Evolutionary conservation across 1,140 invertebrate genomes (phyloP).

Genomic region (Drosophila micromelanica): DNA sequence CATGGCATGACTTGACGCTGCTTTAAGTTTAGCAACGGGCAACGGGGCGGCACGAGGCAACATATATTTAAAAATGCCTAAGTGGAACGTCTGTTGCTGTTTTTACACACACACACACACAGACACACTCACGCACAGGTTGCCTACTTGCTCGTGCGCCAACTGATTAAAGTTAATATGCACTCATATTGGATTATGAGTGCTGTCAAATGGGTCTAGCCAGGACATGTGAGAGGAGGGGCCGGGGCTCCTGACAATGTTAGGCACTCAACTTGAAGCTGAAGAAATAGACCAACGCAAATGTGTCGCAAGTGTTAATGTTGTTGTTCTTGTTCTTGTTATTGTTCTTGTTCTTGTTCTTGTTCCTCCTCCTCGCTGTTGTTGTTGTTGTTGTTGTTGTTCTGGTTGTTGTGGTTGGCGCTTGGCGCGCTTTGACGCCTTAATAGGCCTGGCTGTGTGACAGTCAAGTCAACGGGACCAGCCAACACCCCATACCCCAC

Average conservation of each 20-base stretch:
- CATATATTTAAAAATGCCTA: conserved; percentile 68
- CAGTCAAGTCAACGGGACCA: conserved; percentile 21
- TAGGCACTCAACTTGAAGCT: conserved; percentile 68
- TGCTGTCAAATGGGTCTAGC: conserved; percentile 50
- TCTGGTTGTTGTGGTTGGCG: conserved; percentile 15
- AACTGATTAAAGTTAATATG: conserved; percentile 81
- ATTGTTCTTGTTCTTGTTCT: neutral
- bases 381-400: neutral
- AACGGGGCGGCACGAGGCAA: neutral
- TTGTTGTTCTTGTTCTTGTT: conserved; percentile 2
- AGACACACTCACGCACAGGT: neutral
- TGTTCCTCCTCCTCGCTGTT: conserved; percentile 1
- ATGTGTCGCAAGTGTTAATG: conserved; percentile 38
- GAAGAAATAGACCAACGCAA: conserved; percentile 58
- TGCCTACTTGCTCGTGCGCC: conserved; percentile 40
- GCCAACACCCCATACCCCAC: too few species aligned
- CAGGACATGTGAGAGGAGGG: neutral
- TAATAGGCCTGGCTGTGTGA: conserved; percentile 43
- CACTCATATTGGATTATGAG: conserved; percentile 60
- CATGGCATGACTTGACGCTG: conserved; percentile 58
- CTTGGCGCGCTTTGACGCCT: conserved; percentile 14
- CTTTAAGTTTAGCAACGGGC: conserved; percentile 51
- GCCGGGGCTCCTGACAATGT: conserved; percentile 37
- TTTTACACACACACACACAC: neutral
- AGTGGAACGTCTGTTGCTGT: conserved; percentile 65